Conservation (phyloP, 1,140 invertebrate species). For the Polypedilum pembai region DNA sequence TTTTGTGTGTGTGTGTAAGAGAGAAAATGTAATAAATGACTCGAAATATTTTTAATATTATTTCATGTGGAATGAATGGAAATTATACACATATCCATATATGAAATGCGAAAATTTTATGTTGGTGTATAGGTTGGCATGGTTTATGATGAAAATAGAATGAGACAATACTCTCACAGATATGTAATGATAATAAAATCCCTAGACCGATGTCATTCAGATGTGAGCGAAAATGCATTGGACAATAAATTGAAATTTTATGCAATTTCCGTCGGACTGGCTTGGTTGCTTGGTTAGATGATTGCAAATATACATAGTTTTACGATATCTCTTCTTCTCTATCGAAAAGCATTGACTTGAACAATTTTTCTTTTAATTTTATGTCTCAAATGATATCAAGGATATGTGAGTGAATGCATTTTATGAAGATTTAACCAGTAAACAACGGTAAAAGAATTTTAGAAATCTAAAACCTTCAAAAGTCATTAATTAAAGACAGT, state of each 20-base stretch:
- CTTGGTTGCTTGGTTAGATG: neutral
- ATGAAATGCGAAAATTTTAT: no score
- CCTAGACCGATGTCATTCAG: constrained; percentile 1
- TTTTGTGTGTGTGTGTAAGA: neutral
- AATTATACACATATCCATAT: neutral
- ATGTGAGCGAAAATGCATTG: neutral
- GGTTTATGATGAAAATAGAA: neutral
- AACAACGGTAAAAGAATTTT: no score
- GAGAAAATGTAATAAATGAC: constrained; percentile 13
- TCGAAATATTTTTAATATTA: constrained; percentile 1
- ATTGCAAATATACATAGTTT: neutral
- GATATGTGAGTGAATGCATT: constrained; percentile 11
- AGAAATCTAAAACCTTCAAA: no score
- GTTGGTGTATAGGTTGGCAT: no score
- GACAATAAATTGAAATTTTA: constrained; percentile 20
- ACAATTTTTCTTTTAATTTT: neutral
- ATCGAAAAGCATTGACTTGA: constrained; percentile 1
- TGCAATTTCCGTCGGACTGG: constrained; percentile 3
- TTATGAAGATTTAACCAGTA: neutral
- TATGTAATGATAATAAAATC: constrained; percentile 13
- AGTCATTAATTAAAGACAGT: no score
- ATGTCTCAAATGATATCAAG: neutral
- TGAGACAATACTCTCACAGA: neutral
- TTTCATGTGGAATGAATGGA: constrained; percentile 11
- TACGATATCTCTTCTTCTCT: neutral